These are phyloP conservation scores for Epinotia nisella DNA, from an alignment of 2,888 invertebrate genomes.

Conservation along the genomic window DNA sequence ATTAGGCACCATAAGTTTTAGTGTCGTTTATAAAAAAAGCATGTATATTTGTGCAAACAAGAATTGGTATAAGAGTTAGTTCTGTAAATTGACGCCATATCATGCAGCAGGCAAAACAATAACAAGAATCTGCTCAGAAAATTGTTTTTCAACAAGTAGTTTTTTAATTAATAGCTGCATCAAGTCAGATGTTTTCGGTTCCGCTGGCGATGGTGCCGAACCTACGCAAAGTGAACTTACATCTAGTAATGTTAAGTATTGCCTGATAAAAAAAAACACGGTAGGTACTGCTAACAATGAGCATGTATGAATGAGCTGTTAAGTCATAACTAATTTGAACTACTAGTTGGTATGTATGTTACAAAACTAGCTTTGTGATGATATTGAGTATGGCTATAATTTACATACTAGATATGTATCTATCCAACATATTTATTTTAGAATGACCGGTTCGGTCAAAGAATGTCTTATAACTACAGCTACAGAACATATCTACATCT, in stretches of 20 bases:
- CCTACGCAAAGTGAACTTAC: constrained; percentile 59
- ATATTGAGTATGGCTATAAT: constrained; percentile 65
- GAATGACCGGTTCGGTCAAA: constrained; percentile 67
- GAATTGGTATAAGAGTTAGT: constrained; percentile 53
- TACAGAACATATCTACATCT: constrained; percentile 78
- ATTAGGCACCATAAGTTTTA: constrained; percentile 59
- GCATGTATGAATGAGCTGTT: constrained; percentile 64
- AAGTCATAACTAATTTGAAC: constrained; percentile 63
- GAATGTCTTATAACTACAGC: constrained; percentile 75
- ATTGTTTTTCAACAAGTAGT: constrained; percentile 13
- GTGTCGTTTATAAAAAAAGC: constrained; percentile 62
- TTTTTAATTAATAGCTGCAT: constrained; percentile 22
- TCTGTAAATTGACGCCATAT: constrained; percentile 61
- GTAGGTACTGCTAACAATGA: constrained; percentile 60
- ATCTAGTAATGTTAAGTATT: constrained; percentile 60
- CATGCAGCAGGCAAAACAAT: constrained; percentile 83
- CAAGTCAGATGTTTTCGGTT: constrained; percentile 44
- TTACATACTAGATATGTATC: constrained; percentile 61
- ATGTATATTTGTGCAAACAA: constrained; percentile 65
- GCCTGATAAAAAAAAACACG: constrained; percentile 58
- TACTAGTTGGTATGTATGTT: constrained; percentile 61
- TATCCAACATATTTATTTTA: constrained; percentile 65
- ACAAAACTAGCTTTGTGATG: constrained; percentile 70
- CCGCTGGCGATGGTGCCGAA: constrained; percentile 50
- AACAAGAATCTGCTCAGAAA: constrained; percentile 48